A percentile compares a stretch with the other conserved stretches of the same genome.
Conservation (phyloP, 92 coral and sea anemone genomes). For the Bergia sp. region DNA sequence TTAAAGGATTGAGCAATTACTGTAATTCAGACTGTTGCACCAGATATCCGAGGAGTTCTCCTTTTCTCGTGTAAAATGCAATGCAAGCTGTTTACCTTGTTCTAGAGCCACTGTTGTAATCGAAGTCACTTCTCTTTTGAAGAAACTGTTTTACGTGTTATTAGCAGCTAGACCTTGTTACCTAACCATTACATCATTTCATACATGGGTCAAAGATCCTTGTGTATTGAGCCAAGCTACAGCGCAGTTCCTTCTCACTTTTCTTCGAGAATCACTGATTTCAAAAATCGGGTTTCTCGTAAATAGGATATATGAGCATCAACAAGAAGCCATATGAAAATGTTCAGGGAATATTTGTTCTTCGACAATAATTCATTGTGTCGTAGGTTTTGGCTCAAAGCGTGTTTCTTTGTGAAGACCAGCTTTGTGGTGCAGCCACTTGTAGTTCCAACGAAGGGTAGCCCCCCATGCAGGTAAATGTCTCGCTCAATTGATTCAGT, state of each 20-base stretch:
- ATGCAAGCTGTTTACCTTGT: background rate
- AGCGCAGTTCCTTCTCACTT: background rate
- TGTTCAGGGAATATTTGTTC: background rate
- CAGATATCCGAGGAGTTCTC: background rate
- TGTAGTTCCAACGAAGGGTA: background rate
- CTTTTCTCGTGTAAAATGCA: background rate
- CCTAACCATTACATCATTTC: constrained; percentile 83
- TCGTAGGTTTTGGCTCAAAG: background rate
- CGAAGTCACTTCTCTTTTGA: constrained; percentile 24
- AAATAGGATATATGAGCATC: background rate
- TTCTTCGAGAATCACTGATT: background rate
- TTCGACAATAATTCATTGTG: background rate
- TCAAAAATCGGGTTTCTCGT: background rate
- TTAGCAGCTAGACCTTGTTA: constrained; percentile 43
- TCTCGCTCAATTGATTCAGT: constrained; percentile 4
- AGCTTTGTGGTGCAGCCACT: constrained; percentile 20
- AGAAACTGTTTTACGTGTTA: background rate
- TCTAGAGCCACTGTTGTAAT: background rate
- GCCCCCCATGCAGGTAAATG: constrained; percentile 14
- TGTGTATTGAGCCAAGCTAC: constrained; percentile 32
- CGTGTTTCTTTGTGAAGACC: background rate
- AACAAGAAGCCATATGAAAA: background rate
- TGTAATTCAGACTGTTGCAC: background rate
- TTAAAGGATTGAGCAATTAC: background rate
- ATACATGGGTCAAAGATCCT: constrained; percentile 76